Base-by-base conservation (phyloP, 1,140 invertebrate genomes). In the Megalopta genalis region DNA sequence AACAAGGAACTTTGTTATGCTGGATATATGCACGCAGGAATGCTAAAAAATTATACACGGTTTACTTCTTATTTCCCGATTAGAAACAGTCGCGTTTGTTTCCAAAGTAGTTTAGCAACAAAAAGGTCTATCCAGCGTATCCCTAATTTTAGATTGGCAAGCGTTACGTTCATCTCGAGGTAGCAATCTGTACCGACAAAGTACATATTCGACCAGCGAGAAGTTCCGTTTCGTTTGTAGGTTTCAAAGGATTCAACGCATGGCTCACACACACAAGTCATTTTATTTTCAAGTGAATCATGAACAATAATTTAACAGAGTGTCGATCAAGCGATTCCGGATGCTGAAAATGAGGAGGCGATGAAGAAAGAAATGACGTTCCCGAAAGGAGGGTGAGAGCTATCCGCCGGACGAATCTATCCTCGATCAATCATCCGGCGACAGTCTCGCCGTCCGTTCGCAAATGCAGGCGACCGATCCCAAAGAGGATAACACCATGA, bases 221-320 rank as follows among this genome's bases (percentile, higher is more conserved):
- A n/a, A n/a, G n/a, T n/a, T n/a, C n/a, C n/a, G n/a, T n/a, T n/a
- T n/a, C n/a, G n/a, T n/a, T n/a, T n/a, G 32, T 32, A 32, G 32
- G 32, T 32, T 32, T 46, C 54, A 57, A 57, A 57, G 18, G 54
- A 57, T 57, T 7, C 25, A 14, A 62, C 14, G 0, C 59, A 63
- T 0, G 1, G 2, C 3, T 73, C 57, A 52, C 42, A 63, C 54
- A 23, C 49, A 39, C 52, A 63, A 67, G 37, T 52, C 52, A 27
- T 59, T 80, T 85, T 84, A 72, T 84, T 71, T 23, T 80, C 63
- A 49, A 63, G 65, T 37, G 75, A 69, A 78, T 54, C 32, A 59
- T 68, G 46, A 82, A 72, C 60, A 67, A 84, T 84, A 84, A 84
- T 84, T 84, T 83, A 84, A 52, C 6, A 79, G 54, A 70, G 39